phyloP scores from a whole-genome alignment of 1,140 invertebrate species.

The Aleiodes sp. region DNA sequence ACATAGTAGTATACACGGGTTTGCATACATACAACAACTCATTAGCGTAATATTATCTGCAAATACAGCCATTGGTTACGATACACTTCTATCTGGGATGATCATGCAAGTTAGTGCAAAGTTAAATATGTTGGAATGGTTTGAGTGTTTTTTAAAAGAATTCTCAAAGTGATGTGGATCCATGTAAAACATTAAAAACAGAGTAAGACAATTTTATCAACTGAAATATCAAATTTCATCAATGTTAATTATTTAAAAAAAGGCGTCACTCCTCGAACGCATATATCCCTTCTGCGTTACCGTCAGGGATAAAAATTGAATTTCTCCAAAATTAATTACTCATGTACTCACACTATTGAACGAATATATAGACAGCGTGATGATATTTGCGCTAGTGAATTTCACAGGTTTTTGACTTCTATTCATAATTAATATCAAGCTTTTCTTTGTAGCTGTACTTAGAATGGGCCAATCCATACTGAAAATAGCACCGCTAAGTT shows the following conservation, averaged over 20 bases:
- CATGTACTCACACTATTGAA: slow-evolving; percentile 16
- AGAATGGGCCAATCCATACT: not conserved
- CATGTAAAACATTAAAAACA: slow-evolving; percentile 22
- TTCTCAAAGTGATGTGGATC: not conserved
- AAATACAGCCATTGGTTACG: slow-evolving; percentile 24
- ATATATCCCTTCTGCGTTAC: too few relatives aligned
- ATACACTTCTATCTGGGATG: slow-evolving; percentile 15
- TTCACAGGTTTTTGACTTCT: slow-evolving; percentile 2
- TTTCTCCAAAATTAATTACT: too few relatives aligned
- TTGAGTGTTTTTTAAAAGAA: not conserved
- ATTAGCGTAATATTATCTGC: slow-evolving; percentile 23
- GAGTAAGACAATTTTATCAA: slow-evolving; percentile 27
- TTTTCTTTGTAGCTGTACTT: not conserved
- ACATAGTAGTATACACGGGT: not conserved
- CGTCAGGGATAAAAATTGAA: too few relatives aligned
- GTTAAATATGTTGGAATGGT: slow-evolving; percentile 20
- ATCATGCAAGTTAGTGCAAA: slow-evolving; percentile 25
- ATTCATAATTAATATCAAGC: not conserved
- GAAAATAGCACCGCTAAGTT: slow-evolving; percentile 6
- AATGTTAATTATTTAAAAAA: not conserved
- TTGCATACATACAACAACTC: slow-evolving; percentile 18
- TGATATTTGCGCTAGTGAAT: not conserved
- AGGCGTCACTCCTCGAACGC: not conserved
- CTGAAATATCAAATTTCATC: too few relatives aligned
- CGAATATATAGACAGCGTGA: not conserved